Conservation (phyloP, 2,888 invertebrate genomes). For the Agelastica alni region DNA sequence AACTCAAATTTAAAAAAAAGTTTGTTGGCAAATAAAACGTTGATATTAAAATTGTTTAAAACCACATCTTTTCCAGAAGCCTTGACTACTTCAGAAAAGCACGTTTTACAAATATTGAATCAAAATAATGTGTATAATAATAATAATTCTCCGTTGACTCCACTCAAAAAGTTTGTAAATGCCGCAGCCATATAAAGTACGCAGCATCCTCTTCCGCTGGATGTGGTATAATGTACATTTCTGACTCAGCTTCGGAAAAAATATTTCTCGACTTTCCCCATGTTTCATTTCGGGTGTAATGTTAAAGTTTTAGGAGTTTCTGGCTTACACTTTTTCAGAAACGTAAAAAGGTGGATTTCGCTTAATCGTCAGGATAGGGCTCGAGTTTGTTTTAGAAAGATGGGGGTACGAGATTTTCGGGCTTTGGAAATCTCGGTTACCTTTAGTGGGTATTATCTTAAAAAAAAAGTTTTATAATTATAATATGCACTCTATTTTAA, state of each 20-base stretch:
- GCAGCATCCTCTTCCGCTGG: slow-evolving; percentile 12
- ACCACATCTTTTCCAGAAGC: not conserved
- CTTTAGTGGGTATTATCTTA: no score
- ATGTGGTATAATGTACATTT: slow-evolving; percentile 20
- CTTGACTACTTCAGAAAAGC: not conserved
- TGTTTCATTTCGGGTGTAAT: slow-evolving; percentile 26
- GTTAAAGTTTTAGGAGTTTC: slow-evolving; percentile 24
- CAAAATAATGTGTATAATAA: slow-evolving; percentile 23
- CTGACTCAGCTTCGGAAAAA: slow-evolving; percentile 20
- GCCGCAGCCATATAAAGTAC: slow-evolving; percentile 16
- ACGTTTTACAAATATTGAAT: slow-evolving; percentile 16
- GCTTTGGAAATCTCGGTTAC: no score
- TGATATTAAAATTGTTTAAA: not conserved
- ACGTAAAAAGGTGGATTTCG: slow-evolving; percentile 16
- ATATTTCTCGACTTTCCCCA: slow-evolving; percentile 22
- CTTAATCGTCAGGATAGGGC: slow-evolving; percentile 1
- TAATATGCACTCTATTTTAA: no score
- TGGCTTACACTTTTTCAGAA: slow-evolving; percentile 18
- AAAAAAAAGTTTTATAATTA: no score
- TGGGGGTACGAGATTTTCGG: no score
- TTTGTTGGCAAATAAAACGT: not conserved
- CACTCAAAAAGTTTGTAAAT: slow-evolving; percentile 16
- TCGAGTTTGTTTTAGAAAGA: slow-evolving; percentile 1
- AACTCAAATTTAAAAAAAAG: no score
- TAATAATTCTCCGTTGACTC: slow-evolving; percentile 20